Base-by-base conservation (phyloP, 92 coral and sea anemone genomes). In the Isaurus tuberculatus region DNA sequence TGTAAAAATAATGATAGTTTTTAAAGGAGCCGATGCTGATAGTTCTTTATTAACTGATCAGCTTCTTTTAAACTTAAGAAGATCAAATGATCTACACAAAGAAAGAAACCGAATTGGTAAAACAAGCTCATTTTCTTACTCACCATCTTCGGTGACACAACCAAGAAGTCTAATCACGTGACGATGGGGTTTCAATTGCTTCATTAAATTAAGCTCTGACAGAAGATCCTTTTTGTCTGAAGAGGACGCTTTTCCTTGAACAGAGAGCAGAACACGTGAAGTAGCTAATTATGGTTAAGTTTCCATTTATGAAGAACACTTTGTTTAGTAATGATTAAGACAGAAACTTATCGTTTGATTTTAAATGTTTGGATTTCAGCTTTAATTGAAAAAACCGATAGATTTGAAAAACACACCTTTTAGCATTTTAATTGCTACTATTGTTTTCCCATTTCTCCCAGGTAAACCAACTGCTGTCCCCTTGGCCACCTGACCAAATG, bases 381-480 rank as follows among this genome's bases (percentile, higher is more conserved):
- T 13, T 7, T 7, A 48, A n/a, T n/a, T n/a, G n/a, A n/a, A n/a
- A 48, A 13, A 2, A 48, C 7, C 15, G 19, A 2, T 2, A 48
- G 0, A 48, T 7, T 0, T 13, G 16, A 2, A 5, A 28, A 43
- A 5, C 40, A 65, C 46, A 86, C 89, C 17, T 80, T 86, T 79
- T 29, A 80, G 22, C 89, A 86, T 86, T 37, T 86, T 86, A 17
- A 86, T 20, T 20, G 89, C 89, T 13, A 86, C 89, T 17, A 73
- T 73, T 43, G 43, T 73, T 29, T 58, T n/a, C 44, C 85, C 85
- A 3, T 36, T 29, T 33, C 80, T 32, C 19, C 80, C 85, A 13
- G 49, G 46, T 27, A 69, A 51, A 22, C 53, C 61, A 25, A 17
- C 25, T 15, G 84, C 84, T 23, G 87, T 84, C 65, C 77, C 89